Evolutionary conservation across 2,797 vertebrate species (phyloP).

Genomic region (Argya squamiceps): DNA sequence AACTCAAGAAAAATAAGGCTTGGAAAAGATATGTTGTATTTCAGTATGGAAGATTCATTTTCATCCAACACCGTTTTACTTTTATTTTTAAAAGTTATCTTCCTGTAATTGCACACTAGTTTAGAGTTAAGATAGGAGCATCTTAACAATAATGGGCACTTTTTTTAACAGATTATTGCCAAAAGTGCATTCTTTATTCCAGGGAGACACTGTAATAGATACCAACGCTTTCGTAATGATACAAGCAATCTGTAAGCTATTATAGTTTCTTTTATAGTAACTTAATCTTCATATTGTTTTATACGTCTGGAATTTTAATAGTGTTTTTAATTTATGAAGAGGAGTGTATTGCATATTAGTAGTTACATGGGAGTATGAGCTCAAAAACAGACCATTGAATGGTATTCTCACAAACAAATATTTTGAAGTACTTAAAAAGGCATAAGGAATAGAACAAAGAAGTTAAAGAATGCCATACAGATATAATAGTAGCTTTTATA

Average conservation of each 20-base stretch:
- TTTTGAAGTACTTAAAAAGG: conserved; percentile 69
- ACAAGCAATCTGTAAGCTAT: conserved; percentile 80
- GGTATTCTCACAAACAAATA: conserved; percentile 68
- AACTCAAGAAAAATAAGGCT: conserved; percentile 1
- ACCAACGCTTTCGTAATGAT: conserved; percentile 77
- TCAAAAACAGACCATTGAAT: conserved; percentile 57
- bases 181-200: conserved; percentile 80
- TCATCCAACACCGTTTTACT: conserved; percentile 11
- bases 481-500: conserved; percentile 14
- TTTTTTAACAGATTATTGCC: conserved; percentile 78
- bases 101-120: conserved; percentile 66
- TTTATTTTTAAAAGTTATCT: conserved; percentile 69
- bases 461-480: conserved; percentile 43
- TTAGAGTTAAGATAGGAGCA: conserved; percentile 61
- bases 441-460: conserved; percentile 59
- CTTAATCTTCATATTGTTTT: conserved; percentile 80
- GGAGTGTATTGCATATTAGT: conserved; percentile 68
- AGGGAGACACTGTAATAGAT: conserved; percentile 77
- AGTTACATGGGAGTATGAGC: conserved; percentile 70
- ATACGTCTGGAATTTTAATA: conserved; percentile 81
- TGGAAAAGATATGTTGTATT: conserved; percentile 4
- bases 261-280: conserved; percentile 79
- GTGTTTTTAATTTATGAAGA: conserved; percentile 76
- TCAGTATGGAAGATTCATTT: conserved; percentile 53
- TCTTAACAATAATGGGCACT: conserved; percentile 76